Base-by-base conservation (phyloP, 1,140 invertebrate species). In the Marisa cornuarietis region DNA sequence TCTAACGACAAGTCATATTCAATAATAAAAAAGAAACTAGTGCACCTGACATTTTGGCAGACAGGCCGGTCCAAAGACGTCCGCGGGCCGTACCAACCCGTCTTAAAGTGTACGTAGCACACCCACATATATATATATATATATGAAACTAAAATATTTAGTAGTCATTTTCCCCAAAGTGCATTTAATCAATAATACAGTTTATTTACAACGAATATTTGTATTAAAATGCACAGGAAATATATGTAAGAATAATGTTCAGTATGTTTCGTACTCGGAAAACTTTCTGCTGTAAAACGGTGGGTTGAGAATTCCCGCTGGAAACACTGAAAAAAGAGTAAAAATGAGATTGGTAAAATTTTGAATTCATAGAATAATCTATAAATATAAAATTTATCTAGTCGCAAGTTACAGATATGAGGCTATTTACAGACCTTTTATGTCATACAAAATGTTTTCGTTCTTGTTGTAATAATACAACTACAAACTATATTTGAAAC, bases 241-340 rank as follows among this genome's bases (percentile, higher is more conserved):
- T 65, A 76, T 63, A 76, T 5, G 11, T 65, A 18, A 65, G 49
- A n/a, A 49, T 51, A 68, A 65, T 8, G 66, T 20, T 42, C 11
- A 24, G 24, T 1, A 58, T 14, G 16, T 58, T 18, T 83, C 85
- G 82, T 90, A 93, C 91, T 92, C 92, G 76, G 93, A 93, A 79
- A 90, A 92, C 52, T 91, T 88, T 24, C 88, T 83, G 79, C 92
- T 89, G 84, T 91, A 94, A 85, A 94, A 93, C 22, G 94, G 93
- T 84, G 93, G 92, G 61, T 93, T 93, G 76, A 95, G 90, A 83
- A 95, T 93, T 16, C 94, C 94, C 71, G 94, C 89, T 14, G 94
- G 94, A 82, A 95, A 93, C 31, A 88, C 87, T 85, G 83, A 73
- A 81, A 86, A 63, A 77, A 71, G 51, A 78, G 20, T 77, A 42